Evolutionary conservation across 2,113 vertebrate species (phyloP).

Genomic region (Rhinolophus ferrumequinum): DNA sequence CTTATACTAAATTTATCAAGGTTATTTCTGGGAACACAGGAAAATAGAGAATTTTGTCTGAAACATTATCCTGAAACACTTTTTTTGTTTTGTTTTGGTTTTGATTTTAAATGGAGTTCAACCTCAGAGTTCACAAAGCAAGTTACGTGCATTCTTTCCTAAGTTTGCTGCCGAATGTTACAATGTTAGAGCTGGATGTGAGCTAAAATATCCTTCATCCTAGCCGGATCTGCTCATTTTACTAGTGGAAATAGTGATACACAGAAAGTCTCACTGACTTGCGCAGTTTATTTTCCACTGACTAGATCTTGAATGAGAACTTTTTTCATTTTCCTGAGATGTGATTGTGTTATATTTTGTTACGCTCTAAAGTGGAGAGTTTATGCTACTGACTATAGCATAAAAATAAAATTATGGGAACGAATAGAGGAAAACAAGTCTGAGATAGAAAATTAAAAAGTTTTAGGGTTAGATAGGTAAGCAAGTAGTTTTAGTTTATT

Average conservation of each 20-base stretch:
- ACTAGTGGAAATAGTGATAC: not conserved
- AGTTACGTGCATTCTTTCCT: not conserved
- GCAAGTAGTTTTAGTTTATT: conserved; percentile 42
- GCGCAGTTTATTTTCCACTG: not conserved
- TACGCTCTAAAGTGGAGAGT: not conserved
- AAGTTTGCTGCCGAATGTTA: not conserved
- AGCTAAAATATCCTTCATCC: not conserved
- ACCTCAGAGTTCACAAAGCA: not conserved
- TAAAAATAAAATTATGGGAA: not conserved
- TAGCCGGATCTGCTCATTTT: not conserved
- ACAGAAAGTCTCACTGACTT: not conserved
- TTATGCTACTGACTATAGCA: not conserved
- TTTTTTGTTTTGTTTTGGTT: not conserved
- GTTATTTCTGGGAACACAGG: not conserved
- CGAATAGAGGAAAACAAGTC: not conserved
- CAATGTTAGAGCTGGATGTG: not conserved
- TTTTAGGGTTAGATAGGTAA: conserved; percentile 4
- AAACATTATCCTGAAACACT: not conserved
- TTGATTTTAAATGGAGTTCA: not conserved
- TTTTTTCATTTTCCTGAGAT: not conserved
- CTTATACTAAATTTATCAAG: not conserved
- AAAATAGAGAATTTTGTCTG: conserved; percentile 43
- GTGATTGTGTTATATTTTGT: conserved; percentile 12
- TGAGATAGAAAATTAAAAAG: conserved; percentile 20
- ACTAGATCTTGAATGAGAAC: not conserved